These are phyloP conservation scores for Okapia johnstoni DNA, from an alignment of 2,113 vertebrate genomes.

Conservation along the genomic window DNA sequence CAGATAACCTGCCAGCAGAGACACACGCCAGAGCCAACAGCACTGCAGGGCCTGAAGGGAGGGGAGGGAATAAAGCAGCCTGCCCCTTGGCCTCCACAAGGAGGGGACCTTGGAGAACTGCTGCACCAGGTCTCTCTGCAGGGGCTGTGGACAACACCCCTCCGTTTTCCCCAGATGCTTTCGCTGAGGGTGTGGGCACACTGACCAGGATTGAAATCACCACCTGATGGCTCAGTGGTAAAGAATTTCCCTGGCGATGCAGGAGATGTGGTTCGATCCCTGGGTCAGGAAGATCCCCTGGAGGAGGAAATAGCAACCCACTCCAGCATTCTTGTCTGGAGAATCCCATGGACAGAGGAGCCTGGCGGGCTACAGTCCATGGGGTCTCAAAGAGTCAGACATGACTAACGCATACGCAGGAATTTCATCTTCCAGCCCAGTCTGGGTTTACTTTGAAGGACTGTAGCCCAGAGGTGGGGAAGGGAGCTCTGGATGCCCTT, in stretches of 20 bases:
- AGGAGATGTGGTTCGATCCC: not conserved
- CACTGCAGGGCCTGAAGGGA: not conserved
- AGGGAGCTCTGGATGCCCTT: not conserved
- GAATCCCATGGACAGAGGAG: not conserved
- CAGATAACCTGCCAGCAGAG: not conserved
- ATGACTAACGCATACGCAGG: not conserved
- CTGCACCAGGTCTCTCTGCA: not conserved
- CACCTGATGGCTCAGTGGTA: not conserved
- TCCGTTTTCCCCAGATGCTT: not conserved
- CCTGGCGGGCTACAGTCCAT: not conserved
- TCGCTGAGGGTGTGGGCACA: not conserved
- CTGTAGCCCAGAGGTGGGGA: not conserved
- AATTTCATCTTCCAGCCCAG: not conserved
- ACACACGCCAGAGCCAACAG: not conserved
- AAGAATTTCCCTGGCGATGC: not conserved
- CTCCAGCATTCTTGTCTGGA: not conserved
- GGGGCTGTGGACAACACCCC: not conserved
- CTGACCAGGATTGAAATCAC: not conserved
- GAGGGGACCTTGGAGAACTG: not conserved
- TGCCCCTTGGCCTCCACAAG: not conserved
- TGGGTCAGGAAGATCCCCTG: not conserved
- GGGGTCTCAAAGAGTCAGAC: not conserved
- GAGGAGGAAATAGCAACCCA: not conserved
- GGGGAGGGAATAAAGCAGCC: not conserved
- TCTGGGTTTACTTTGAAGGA: not conserved